These are phyloP conservation scores for Drosophila sordidula DNA, from an alignment of 2,888 invertebrate species.

Conservation along the genomic window DNA sequence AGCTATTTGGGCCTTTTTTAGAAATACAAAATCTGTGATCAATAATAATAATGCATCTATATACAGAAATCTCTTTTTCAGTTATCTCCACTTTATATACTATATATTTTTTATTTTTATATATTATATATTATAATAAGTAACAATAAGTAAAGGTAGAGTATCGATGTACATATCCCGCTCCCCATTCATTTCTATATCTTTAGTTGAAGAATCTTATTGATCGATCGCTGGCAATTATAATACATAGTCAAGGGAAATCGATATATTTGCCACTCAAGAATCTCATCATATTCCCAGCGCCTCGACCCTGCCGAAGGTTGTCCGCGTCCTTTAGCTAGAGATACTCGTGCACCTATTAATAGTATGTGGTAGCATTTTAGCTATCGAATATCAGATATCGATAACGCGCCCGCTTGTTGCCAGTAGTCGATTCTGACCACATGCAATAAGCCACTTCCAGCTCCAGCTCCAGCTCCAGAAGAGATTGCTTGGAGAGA, in stretches of 20 bases:
- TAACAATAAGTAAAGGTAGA: too few species aligned
- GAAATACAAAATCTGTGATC: too few species aligned
- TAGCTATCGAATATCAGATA: slow-evolving; percentile 48
- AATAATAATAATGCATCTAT: too few species aligned
- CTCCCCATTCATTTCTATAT: too few species aligned
- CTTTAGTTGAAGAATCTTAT: too few species aligned
- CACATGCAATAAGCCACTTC: slow-evolving; percentile 51
- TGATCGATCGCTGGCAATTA: background rate
- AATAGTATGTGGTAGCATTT: slow-evolving; percentile 48
- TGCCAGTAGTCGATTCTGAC: slow-evolving; percentile 24
- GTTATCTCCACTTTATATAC: too few species aligned
- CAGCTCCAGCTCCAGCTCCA: slow-evolving; percentile 19
- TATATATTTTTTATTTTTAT: too few species aligned
- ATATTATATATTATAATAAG: too few species aligned
- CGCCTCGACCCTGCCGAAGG: background rate
- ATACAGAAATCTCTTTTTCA: too few species aligned
- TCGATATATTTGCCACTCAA: background rate
- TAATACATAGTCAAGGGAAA: background rate
- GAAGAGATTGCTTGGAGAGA: slow-evolving; percentile 32
- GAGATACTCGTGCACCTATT: slow-evolving; percentile 14
- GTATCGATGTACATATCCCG: too few species aligned
- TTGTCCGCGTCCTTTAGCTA: background rate
- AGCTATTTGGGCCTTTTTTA: background rate
- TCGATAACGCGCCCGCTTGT: slow-evolving; percentile 37
- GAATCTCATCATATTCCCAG: background rate